phyloP scores from a whole-genome alignment of 2,888 invertebrate species.

The Coecobrya sp. region DNA sequence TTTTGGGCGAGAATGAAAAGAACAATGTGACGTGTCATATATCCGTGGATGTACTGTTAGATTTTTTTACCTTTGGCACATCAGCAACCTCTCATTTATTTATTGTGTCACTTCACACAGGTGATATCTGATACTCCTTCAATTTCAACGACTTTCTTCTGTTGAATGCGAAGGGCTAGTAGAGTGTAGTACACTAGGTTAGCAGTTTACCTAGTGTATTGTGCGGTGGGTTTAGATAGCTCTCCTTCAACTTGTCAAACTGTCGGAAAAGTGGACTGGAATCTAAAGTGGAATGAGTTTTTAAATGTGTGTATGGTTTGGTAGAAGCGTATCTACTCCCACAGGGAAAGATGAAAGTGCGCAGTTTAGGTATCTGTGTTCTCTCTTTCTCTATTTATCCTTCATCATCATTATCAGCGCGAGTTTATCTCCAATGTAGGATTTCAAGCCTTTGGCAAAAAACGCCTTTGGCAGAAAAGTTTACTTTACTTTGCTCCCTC shows the following conservation, averaged over 20 bases:
- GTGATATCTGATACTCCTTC: neutral
- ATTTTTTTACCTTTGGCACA: neutral
- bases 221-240: neutral
- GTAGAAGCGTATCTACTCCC: constrained; percentile 1
- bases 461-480: neutral
- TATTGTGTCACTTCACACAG: constrained; percentile 28
- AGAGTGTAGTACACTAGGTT: constrained; percentile 18
- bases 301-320: neutral
- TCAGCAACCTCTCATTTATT: neutral
- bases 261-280: constrained; percentile 39
- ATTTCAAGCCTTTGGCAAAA: neutral
- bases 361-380: neutral
- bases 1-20: neutral
- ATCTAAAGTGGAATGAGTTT: constrained; percentile 22
- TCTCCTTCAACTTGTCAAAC: constrained; percentile 52
- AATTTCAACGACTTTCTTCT: neutral
- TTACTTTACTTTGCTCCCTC: neutral
- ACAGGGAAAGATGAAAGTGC: neutral
- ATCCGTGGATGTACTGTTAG: neutral
- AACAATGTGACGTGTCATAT: neutral
- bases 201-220: constrained; percentile 12
- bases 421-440: neutral
- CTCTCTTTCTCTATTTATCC: constrained; percentile 16
- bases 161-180: neutral
- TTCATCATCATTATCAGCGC: neutral